A percentile compares a stretch with the other conserved stretches of the same genome.
These are phyloP conservation scores for Eurosta solidaginis DNA, from an alignment of 1,140 invertebrate species.

Conservation along the genomic window DNA sequence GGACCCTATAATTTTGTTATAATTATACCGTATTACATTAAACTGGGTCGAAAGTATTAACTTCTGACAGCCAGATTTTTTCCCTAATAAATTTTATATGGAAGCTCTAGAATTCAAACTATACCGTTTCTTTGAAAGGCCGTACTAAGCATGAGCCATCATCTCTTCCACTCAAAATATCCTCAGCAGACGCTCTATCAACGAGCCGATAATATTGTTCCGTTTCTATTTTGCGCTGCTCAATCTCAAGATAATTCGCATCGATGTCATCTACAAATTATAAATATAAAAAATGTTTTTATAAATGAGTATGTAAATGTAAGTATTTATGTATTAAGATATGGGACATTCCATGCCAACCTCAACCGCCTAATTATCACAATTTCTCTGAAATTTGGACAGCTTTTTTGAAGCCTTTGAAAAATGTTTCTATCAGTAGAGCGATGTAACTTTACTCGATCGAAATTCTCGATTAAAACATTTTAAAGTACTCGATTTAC, in stretches of 20 bases:
- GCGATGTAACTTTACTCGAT: too few species aligned
- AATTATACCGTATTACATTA: too few species aligned
- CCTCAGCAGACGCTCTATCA: conserved; percentile 47
- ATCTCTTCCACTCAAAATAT: conserved; percentile 43
- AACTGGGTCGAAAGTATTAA: too few species aligned
- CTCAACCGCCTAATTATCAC: too few species aligned
- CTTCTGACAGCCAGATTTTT: too few species aligned
- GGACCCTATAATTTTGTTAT: too few species aligned
- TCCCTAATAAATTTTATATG: too few species aligned
- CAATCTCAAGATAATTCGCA: conserved; percentile 50
- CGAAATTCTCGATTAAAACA: too few species aligned
- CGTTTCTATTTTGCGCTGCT: conserved; percentile 47
- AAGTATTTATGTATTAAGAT: background rate
- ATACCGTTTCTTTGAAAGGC: conserved; percentile 49
- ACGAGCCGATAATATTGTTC: conserved; percentile 55
- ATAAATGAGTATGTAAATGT: background rate
- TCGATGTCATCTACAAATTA: conserved; percentile 43
- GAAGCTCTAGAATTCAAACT: background rate
- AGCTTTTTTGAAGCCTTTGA: too few species aligned
- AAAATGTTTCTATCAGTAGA: too few species aligned
- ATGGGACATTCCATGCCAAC: background rate
- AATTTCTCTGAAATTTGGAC: too few species aligned
- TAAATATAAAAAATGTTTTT: background rate
- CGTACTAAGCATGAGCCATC: conserved; percentile 54
- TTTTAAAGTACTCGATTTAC: too few species aligned